These are phyloP conservation scores for Campylomormyrus tamandua DNA, from an alignment of 2,113 vertebrate species.

Conservation along the genomic window DNA sequence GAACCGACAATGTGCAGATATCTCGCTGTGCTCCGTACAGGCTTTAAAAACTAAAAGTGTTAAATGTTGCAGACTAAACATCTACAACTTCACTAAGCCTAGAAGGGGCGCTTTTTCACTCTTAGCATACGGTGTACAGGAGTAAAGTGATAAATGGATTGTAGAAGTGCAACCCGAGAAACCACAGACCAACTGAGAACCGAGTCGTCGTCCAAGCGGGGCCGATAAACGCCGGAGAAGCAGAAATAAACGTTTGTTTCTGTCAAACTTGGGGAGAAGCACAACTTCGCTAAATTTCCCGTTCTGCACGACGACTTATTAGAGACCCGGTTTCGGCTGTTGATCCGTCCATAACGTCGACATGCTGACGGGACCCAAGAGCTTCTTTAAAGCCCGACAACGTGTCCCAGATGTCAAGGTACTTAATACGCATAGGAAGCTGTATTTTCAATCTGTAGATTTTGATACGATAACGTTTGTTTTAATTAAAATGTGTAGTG, in stretches of 20 bases:
- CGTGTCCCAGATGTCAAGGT: slow-evolving; percentile 65
- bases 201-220: neutral
- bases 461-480: neutral
- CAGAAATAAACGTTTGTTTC: neutral
- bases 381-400: slow-evolving; percentile 68
- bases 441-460: neutral
- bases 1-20: neutral
- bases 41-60: neutral
- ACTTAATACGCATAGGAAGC: slow-evolving; percentile 2
- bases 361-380: slow-evolving; percentile 69
- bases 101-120: neutral
- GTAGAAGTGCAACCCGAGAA: neutral
- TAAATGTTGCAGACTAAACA: neutral
- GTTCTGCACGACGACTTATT: neutral
- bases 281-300: neutral
- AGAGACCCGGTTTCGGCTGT: neutral
- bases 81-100: neutral
- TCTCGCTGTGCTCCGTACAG: neutral
- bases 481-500: neutral
- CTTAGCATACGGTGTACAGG: neutral
- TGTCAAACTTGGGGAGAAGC: neutral
- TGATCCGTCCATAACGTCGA: neutral
- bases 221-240: neutral
- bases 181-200: neutral
- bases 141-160: neutral